Base-by-base conservation (phyloP, 2,888 invertebrate species). In the Eulithis prunata region DNA sequence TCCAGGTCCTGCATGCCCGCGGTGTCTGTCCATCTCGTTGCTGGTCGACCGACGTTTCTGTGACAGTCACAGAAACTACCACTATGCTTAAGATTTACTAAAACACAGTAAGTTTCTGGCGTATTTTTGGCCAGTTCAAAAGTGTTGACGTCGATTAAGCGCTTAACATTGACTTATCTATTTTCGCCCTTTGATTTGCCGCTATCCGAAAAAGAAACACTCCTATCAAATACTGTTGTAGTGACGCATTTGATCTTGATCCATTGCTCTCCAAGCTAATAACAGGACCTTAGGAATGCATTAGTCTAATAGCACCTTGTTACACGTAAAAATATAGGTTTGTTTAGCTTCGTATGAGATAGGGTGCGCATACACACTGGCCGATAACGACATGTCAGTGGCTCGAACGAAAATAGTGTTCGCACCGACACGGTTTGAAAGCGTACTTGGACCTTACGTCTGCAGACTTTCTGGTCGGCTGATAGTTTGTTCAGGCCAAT, bases 261-360 rank as follows among this genome's bases (percentile, higher is more conserved):
- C 80, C 84, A 87, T 87, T 86, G 83, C 55, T 65, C 75, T 70
- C 89, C 89, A 86, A 77, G 78, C 83, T 88, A 89, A 51, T 51
- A 87, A 89, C 83, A 84, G 85, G 79, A 81, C 70, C 68, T 71
- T 71, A 70, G 80, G 86, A 87, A 79, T 88, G 86, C 89, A 90
- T 90, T 89, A 89, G 81, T 79, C 75, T 87, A 88, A 90, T 87
- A 82, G 84, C 75, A 78, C 74, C 87, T 88, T 75, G 88, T 89
- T 88, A 87, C 87, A 79, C 78, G 70, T 72, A 68, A 72, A 69
- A 64, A 69, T 69, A 65, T 67, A 62, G 71, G 76, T 81, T 81
- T 89, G 87, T 86, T 82, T 90, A 85, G 85, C 79, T 88, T 85
- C 80, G 79, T 81, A 86, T 83, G 82, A 85, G 83, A 89, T 90